These are phyloP conservation scores for Plagiodera versicolora DNA, from an alignment of 2,888 invertebrate genomes.

Conservation along the genomic window DNA sequence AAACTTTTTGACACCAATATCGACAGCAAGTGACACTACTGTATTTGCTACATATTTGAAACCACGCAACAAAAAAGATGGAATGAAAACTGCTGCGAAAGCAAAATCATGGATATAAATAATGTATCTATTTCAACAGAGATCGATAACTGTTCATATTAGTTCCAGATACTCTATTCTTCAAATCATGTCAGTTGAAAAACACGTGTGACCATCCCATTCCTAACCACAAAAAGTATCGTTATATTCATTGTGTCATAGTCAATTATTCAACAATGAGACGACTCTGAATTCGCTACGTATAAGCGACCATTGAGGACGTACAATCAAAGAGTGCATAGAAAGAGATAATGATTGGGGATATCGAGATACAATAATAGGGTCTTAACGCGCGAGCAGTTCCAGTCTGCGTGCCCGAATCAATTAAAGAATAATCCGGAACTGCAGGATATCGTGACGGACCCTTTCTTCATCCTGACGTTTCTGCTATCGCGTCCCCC, in stretches of 20 bases:
- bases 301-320: conserved; percentile 46
- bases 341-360: conserved; percentile 55
- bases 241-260: conserved; percentile 17
- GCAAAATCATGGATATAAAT: too few species aligned
- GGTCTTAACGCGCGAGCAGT: conserved; percentile 53
- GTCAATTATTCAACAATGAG: conserved; percentile 30
- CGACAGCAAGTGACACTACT: too few species aligned
- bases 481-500: conserved; percentile 19
- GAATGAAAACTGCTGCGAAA: too few species aligned
- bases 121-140: neutral
- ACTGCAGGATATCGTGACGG: conserved; percentile 53
- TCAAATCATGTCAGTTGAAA: neutral
- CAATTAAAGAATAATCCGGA: conserved; percentile 66
- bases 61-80: too few species aligned
- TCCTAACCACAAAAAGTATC: conserved; percentile 6
- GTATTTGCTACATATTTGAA: too few species aligned
- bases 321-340: conserved; percentile 52
- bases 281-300: conserved; percentile 29
- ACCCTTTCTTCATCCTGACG: conserved; percentile 33
- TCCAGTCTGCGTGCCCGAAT: conserved; percentile 58
- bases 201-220: conserved; percentile 1
- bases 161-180: neutral
- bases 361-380: conserved; percentile 54
- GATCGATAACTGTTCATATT: neutral
- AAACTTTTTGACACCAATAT: too few species aligned